These are phyloP conservation scores for Pterocles burchelli DNA, from an alignment of 2,113 vertebrate genomes.

Conservation along the genomic window DNA sequence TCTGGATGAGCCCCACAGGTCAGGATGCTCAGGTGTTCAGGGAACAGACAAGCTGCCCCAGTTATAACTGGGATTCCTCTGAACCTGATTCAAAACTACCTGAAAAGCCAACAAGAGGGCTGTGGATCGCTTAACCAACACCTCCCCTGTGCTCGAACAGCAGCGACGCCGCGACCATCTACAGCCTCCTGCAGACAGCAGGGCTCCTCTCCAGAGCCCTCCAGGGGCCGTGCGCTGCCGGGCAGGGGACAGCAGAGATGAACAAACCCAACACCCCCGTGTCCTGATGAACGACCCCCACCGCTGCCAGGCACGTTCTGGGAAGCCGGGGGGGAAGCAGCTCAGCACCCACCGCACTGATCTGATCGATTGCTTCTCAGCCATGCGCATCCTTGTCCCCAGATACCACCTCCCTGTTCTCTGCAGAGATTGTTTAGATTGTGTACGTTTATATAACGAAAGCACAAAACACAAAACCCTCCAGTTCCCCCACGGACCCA, in stretches of 20 bases:
- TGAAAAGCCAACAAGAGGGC: neutral
- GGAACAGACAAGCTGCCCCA: neutral
- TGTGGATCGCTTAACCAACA: neutral
- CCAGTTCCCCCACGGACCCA: neutral
- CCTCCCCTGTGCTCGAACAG: neutral
- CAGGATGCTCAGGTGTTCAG: neutral
- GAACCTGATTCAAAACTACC: neutral
- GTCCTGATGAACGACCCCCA: fast-evolving
- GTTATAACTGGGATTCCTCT: neutral
- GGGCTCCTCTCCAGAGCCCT: no score
- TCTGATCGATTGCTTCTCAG: neutral
- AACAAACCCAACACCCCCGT: fast-evolving
- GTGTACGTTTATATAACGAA: slow-evolving; percentile 16
- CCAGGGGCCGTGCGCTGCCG: no score
- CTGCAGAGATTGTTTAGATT: neutral
- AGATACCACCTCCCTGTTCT: neutral
- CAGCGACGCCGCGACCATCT: no score
- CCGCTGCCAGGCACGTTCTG: fast-evolving
- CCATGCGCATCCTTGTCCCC: neutral
- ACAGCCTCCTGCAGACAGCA: no score
- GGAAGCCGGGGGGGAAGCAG: fast-evolving
- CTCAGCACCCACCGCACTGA: neutral
- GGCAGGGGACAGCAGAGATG: no score
- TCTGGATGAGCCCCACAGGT: neutral
- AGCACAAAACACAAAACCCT: neutral